phyloP scores from a whole-genome alignment of 2,113 vertebrate species.

The Hylia prasina region DNA sequence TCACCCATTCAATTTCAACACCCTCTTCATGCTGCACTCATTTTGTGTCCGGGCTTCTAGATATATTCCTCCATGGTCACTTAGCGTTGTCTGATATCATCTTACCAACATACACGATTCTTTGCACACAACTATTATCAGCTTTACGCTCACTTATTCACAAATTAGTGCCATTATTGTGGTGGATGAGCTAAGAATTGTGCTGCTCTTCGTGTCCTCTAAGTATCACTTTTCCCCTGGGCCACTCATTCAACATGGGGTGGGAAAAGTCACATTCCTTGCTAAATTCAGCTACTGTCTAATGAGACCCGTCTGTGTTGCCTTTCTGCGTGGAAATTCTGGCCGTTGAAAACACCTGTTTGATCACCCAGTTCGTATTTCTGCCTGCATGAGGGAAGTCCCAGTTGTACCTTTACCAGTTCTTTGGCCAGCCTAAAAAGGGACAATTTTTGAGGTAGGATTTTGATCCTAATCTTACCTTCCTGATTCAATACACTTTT shows the following conservation, averaged over 20 bases:
- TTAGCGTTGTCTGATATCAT: conserved; percentile 24
- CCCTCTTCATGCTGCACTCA: conserved; percentile 16
- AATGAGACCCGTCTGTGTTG: background rate
- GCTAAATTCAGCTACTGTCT: background rate
- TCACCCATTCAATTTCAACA: conserved; percentile 31
- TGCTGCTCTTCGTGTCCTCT: background rate
- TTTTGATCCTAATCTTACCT: background rate
- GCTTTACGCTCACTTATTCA: conserved; percentile 54
- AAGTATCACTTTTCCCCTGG: background rate
- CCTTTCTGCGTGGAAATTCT: background rate
- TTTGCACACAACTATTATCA: conserved; percentile 49
- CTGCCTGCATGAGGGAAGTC: background rate
- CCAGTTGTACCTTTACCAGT: background rate
- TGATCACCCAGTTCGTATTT: background rate
- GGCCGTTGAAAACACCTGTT: background rate
- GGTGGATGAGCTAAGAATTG: conserved; percentile 28
- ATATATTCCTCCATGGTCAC: conserved; percentile 32
- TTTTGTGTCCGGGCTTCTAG: conserved; percentile 1
- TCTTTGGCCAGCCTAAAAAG: background rate
- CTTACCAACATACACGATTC: background rate
- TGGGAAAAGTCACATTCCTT: conserved; percentile 27
- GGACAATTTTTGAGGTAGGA: background rate
- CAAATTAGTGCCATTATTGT: conserved; percentile 52
- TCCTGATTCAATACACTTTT: accelerated
- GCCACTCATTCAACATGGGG: background rate